Evolutionary conservation across 2,888 invertebrate genomes (phyloP), one percentile per base, ranked within the genome.

Genomic region (Heliconius erato): DNA sequence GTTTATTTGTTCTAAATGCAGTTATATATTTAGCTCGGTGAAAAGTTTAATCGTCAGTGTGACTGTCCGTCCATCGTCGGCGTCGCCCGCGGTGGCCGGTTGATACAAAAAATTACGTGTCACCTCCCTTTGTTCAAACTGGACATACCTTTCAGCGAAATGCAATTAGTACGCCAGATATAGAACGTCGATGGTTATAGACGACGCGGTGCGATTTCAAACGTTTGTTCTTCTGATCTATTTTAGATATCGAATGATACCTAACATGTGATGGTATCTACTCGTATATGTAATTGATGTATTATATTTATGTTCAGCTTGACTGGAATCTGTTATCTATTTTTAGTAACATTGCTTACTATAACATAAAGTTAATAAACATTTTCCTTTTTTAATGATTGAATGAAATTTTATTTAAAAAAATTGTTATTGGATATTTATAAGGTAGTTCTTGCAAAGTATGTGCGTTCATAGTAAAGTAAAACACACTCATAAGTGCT

Each of bases 61-160:
- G 88, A 88, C 92, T 90, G 92, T 92, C 91, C 94, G 91, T 95
- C 95, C 88, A 89, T 95, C 95, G 91, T 91, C 95, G 83, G 90
- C 89, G 88, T 82, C 87, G 84, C 85, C 91, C 92, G 94, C 94
- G 95, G 95, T 95, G 95, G 95, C 95, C 95, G 91, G 89, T 91
- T 88, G 91, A 92, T 94, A 94, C 93, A 93, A 95, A 95, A 94
- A 95, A 95, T 92, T 87, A 95, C 91, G 94, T 95, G 94, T 92
- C 94, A 94, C 92, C 93, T 95, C 92, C 94, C 95, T 95, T 96
- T 95, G 95, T 95, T 95, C 95, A 91, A 90, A 89, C 94, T 95
- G 95, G 95, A 95, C 95, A 95, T 95, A 95, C 95, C 96, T 95
- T 95, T 96, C 95, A 95, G 91, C 96, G 91, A 91, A 94, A 94